Conservation (phyloP, 1,140 invertebrate species). For the Aphaenogaster floridana region DNA sequence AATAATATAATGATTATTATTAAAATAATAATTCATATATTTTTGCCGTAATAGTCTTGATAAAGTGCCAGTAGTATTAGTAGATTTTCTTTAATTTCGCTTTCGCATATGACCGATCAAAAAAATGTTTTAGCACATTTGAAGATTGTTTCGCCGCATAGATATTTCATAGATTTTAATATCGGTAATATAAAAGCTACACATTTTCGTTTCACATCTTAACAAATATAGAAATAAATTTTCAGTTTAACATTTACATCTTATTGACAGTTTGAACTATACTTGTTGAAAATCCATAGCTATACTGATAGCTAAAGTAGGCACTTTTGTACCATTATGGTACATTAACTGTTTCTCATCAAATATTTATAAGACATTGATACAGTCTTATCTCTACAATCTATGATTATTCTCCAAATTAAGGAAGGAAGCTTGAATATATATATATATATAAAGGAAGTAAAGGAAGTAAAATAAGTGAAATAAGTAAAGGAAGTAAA, state of each 20-base stretch:
- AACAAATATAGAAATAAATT: slow-evolving; percentile 20
- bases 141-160: slow-evolving; percentile 23
- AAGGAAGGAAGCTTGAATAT: slow-evolving; percentile 15
- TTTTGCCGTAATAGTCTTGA: background rate
- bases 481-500: too few species aligned
- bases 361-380: slow-evolving; percentile 51
- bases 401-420: slow-evolving; percentile 11
- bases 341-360: slow-evolving; percentile 17
- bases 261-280: slow-evolving; percentile 24
- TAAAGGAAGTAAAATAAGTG: background rate
- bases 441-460: background rate
- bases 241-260: slow-evolving; percentile 17
- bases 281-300: background rate
- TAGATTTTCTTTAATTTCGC: background rate
- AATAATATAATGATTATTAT: background rate
- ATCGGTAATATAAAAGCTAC: slow-evolving; percentile 23
- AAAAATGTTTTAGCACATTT: background rate
- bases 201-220: background rate
- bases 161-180: slow-evolving; percentile 10
- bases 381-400: slow-evolving; percentile 31
- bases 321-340: slow-evolving; percentile 36
- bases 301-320: slow-evolving; percentile 44
- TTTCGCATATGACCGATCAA: background rate
- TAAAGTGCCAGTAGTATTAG: slow-evolving; percentile 3
- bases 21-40: slow-evolving; percentile 2